phyloP scores from a whole-genome alignment of 2,797 vertebrate species.

The Harpagifer antarcticus region DNA sequence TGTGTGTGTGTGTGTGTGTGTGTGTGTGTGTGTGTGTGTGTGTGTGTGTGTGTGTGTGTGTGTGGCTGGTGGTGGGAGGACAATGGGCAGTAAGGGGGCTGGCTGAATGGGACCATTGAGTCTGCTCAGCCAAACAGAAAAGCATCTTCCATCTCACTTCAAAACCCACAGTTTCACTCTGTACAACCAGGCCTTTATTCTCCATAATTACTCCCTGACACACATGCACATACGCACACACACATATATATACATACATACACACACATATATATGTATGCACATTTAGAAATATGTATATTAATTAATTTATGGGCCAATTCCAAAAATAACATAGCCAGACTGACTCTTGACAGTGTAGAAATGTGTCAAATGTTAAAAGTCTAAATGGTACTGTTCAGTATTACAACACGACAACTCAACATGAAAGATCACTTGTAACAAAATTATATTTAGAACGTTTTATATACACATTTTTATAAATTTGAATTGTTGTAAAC shows the following conservation, averaged over 20 bases:
- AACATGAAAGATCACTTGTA: background rate
- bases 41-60: constrained; percentile 58
- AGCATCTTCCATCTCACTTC: constrained; percentile 90
- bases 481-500: background rate
- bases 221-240: constrained; percentile 54
- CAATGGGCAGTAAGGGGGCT: constrained; percentile 86
- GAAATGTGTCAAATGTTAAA: constrained; percentile 2
- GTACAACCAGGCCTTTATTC: constrained; percentile 91
- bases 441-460: background rate
- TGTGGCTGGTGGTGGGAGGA: constrained; percentile 82
- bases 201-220: constrained; percentile 85
- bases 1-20: too few relatives aligned
- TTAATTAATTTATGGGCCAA: background rate
- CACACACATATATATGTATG: constrained; percentile 1
- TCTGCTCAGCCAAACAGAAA: constrained; percentile 95
- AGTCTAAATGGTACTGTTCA: background rate
- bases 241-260: constrained; percentile 23
- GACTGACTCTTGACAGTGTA: constrained; percentile 28
- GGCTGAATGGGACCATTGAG: constrained; percentile 92
- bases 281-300: background rate
- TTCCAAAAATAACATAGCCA: constrained; percentile 1
- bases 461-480: background rate
- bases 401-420: background rate
- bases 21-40: constrained; percentile 57
- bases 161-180: constrained; percentile 87